Evolutionary conservation across 2,888 invertebrate genomes (phyloP).

Genomic region (Adela reaumurella): DNA sequence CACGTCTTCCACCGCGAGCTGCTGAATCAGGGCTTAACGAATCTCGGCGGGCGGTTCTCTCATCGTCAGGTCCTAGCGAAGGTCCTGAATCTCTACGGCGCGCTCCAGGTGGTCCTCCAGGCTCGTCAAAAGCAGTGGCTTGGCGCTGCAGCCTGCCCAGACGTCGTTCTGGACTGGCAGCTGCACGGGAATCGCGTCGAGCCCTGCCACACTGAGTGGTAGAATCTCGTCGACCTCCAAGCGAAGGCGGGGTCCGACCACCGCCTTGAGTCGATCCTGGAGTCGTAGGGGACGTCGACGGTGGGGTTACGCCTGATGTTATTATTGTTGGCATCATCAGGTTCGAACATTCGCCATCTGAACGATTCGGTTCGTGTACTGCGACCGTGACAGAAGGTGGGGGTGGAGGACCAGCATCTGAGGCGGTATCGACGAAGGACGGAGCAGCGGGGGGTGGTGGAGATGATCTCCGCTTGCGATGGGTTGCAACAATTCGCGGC

Average conservation of each 20-base stretch:
- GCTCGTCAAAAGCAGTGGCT: slow-evolving; percentile 87
- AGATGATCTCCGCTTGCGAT: slow-evolving; percentile 52
- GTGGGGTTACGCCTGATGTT: slow-evolving; percentile 79
- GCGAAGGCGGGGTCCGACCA: slow-evolving; percentile 39
- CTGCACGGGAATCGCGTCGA: slow-evolving; percentile 62
- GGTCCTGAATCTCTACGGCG: slow-evolving; percentile 78
- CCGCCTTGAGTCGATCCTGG: slow-evolving; percentile 27
- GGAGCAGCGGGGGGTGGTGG: slow-evolving; percentile 41
- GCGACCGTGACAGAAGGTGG: slow-evolving; percentile 45
- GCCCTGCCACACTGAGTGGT: slow-evolving; percentile 78
- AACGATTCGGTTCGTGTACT: slow-evolving; percentile 44
- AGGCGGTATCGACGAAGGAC: slow-evolving; percentile 57
- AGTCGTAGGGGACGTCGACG: slow-evolving; percentile 73
- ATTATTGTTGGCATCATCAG: slow-evolving; percentile 74
- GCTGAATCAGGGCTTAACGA: slow-evolving; percentile 90
- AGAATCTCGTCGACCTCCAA: slow-evolving; percentile 70
- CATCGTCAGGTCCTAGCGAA: slow-evolving; percentile 79
- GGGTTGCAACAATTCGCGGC: slow-evolving; percentile 61
- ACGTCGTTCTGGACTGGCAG: slow-evolving; percentile 65
- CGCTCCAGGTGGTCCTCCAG: slow-evolving; percentile 66
- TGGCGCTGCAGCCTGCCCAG: slow-evolving; percentile 76
- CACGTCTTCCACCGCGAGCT: slow-evolving; percentile 69
- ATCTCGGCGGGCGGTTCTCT: slow-evolving; percentile 75
- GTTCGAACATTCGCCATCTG: slow-evolving; percentile 61
- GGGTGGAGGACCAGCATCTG: slow-evolving; percentile 62